Conservation (phyloP, 2,888 invertebrate genomes). For the Diaphora mendica region DNA sequence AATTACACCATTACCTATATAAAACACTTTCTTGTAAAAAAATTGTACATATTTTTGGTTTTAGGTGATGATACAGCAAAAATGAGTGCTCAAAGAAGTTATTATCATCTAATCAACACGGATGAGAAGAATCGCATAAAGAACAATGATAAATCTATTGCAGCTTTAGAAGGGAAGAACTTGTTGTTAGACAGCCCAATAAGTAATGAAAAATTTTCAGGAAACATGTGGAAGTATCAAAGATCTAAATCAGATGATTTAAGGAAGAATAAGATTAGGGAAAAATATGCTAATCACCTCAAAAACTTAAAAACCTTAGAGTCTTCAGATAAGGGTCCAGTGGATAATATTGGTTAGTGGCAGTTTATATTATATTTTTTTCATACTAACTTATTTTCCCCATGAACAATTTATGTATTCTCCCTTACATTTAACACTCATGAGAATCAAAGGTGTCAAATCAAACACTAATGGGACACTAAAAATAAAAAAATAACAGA, state of each 20-base stretch:
- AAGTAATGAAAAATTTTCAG: constrained; percentile 61
- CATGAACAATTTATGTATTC: background rate
- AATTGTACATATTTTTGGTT: constrained; percentile 54
- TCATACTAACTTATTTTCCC: background rate
- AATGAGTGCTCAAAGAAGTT: constrained; percentile 63
- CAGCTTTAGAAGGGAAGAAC: constrained; percentile 75
- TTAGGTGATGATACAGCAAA: constrained; percentile 66
- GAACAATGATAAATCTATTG: constrained; percentile 81
- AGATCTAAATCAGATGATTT: constrained; percentile 64
- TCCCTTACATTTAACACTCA: too few species aligned
- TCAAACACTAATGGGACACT: background rate
- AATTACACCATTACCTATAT: background rate
- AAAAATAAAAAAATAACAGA: too few species aligned
- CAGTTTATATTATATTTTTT: background rate
- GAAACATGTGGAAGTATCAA: constrained; percentile 72
- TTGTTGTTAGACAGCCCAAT: constrained; percentile 69
- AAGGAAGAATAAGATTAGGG: constrained; percentile 69
- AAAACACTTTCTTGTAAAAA: background rate
- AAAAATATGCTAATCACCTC: constrained; percentile 71
- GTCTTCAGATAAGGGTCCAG: constrained; percentile 58
- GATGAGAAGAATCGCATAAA: constrained; percentile 75
- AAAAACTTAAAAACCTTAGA: constrained; percentile 58
- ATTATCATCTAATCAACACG: constrained; percentile 67
- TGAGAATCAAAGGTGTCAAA: too few species aligned
- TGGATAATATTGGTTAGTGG: constrained; percentile 18